These are phyloP conservation scores for Scortum barcoo DNA, from an alignment of 2,113 vertebrate genomes.

Conservation along the genomic window DNA sequence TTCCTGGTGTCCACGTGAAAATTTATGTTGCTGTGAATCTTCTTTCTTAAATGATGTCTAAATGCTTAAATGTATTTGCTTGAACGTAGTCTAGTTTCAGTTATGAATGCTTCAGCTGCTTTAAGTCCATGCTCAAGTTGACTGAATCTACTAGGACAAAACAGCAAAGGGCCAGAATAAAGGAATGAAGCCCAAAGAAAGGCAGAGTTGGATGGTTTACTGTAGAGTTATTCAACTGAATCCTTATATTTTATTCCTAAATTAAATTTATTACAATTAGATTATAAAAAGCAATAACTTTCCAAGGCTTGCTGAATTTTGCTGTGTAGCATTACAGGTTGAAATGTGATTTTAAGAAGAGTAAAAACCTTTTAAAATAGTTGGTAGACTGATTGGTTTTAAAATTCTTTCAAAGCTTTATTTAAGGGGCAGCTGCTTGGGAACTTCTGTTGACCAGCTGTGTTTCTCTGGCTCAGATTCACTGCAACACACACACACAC, in stretches of 20 bases:
- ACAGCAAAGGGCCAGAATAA: not conserved
- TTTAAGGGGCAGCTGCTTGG: constrained; percentile 58
- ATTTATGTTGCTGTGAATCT: no score
- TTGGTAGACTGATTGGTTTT: constrained; percentile 8
- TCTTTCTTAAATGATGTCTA: not conserved
- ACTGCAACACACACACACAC: constrained; percentile 6
- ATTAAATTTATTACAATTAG: not conserved
- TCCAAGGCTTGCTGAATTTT: constrained; percentile 4
- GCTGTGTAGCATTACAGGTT: not conserved
- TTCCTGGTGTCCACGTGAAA: no score
- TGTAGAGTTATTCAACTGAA: not conserved
- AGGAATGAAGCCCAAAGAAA: not conserved
- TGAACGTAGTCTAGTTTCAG: not conserved
- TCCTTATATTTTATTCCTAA: not conserved
- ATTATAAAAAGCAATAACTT: not conserved
- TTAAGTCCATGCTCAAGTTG: not conserved
- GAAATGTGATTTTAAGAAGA: constrained; percentile 27
- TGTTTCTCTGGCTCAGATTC: constrained; percentile 52
- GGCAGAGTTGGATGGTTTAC: not conserved
- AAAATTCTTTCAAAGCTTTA: constrained; percentile 36
- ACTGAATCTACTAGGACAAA: not conserved
- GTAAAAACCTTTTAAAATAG: constrained; percentile 21
- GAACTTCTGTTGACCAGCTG: constrained; percentile 69
- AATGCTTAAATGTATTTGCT: no score
- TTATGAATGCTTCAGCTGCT: not conserved